phyloP scores from a whole-genome alignment of 2,888 invertebrate species.

The Cheilosia impressa region DNA sequence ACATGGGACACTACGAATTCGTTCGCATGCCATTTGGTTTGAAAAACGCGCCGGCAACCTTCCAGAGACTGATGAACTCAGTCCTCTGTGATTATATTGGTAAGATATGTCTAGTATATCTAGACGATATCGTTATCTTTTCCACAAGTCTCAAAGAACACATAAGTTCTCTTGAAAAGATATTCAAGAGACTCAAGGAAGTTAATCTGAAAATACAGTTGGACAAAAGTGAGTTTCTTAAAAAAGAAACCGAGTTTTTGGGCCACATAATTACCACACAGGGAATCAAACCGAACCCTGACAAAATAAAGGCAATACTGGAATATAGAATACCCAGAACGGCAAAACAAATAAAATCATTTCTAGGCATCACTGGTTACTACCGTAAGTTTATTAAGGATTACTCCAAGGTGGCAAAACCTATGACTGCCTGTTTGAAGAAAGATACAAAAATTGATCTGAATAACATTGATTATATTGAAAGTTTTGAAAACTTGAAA shows the following conservation, averaged over 20 bases:
- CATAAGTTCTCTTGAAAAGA: conserved; percentile 3
- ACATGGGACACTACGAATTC: conserved; percentile 71
- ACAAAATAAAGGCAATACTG: not conserved
- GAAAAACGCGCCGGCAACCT: conserved; percentile 75
- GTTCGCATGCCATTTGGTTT: conserved; percentile 63
- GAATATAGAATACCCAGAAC: not conserved
- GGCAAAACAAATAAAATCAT: not conserved
- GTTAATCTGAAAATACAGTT: conserved; percentile 61
- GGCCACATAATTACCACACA: conserved; percentile 77
- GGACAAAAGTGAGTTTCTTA: conserved; percentile 31
- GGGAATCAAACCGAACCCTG: conserved; percentile 40
- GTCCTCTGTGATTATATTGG: not conserved
- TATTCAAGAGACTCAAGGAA: conserved; percentile 45
- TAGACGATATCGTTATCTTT: conserved; percentile 12
- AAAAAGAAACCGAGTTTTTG: conserved; percentile 61
- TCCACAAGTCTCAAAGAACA: conserved; percentile 53
- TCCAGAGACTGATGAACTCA: conserved; percentile 57
- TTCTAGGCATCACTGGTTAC: not conserved
- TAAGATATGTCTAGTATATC: not conserved
- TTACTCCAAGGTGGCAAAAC: not conserved
- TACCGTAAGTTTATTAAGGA: not conserved
- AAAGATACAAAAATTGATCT: not conserved
- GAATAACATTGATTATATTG: not conserved
- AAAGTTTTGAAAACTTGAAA: not conserved
- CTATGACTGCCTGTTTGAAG: not conserved